Base-by-base conservation (phyloP, 2,113 vertebrate genomes). In the Tringa solitaria region DNA sequence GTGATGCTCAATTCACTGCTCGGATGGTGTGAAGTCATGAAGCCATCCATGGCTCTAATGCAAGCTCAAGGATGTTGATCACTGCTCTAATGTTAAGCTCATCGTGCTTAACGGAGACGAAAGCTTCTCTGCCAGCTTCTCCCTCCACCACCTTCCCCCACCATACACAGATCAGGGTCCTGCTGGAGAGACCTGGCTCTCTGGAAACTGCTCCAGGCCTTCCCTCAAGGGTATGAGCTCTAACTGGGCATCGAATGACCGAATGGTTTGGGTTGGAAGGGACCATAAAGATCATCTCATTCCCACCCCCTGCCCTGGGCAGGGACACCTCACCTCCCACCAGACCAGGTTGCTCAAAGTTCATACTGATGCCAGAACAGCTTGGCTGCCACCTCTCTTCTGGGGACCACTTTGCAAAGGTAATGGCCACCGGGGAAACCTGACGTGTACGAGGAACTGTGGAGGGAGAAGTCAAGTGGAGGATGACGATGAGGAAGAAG, bases 41-140 rank as follows among this genome's bases (percentile, higher is more conserved):
- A 30, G 30, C 39, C 32, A 1, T 0, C n/a, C 24, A 1, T 0
- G 4, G 78, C 79, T 69, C 35, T 46, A 50, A 12, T 1, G 4
- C 32, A 6, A 39, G 51, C 43, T 28, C 35, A 3, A 6, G 54
- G 50, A 56, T 46, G 20, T 46, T 46, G 46, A 46, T 22, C 46
- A 46, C 22, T 20, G 46, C 46, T 21, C 46, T 46, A 46, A 22
- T 46, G 46, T 46, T 46, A 46, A 46, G 46, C 46, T 46, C 5
- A 9, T 2, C 11, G 41, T 21, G 51, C 14, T 45, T 5, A 2
- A 13, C 0, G 46, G 46, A 28, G 69, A 22, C 8, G 32, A 41
- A 41, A 33, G 7, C 20, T 78, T 45, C 45, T 54, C 39, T 27
- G 39, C 24, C 2, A 6, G 35, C 51, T 54, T 54, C 45, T 50